These are phyloP conservation scores for Poeciliopsis presidionis DNA, from an alignment of 2,797 vertebrate genomes.

Conservation along the genomic window DNA sequence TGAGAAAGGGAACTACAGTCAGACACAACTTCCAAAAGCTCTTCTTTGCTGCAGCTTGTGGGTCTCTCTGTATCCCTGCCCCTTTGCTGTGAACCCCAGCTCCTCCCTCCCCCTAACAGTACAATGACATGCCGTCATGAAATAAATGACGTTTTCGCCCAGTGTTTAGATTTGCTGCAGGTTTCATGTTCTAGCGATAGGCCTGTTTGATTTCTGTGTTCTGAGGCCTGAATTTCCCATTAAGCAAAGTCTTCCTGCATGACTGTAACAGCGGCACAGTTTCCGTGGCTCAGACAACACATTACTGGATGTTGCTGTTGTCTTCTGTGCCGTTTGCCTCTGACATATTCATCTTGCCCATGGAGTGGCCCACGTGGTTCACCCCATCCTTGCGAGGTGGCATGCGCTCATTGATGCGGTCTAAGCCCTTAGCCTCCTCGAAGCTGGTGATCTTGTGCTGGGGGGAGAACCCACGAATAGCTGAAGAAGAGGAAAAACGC, in stretches of 20 bases:
- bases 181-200: slow-evolving; percentile 76
- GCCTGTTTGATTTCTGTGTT: slow-evolving; percentile 76
- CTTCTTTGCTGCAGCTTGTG: slow-evolving; percentile 58
- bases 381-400: slow-evolving; percentile 84
- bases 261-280: slow-evolving; percentile 59
- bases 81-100: slow-evolving; percentile 48
- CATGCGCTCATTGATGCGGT: slow-evolving; percentile 88
- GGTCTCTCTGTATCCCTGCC: slow-evolving; percentile 49
- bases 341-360: slow-evolving; percentile 87
- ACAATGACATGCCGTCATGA: slow-evolving; percentile 72
- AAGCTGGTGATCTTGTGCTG: slow-evolving; percentile 88
- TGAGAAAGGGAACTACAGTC: slow-evolving; percentile 69
- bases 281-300: slow-evolving; percentile 58
- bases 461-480: slow-evolving; percentile 85
- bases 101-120: slow-evolving; percentile 56
- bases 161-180: slow-evolving; percentile 76
- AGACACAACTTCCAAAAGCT: slow-evolving; percentile 59
- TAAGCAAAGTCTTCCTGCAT: slow-evolving; percentile 79
- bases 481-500: slow-evolving; percentile 62
- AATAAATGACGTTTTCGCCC: slow-evolving; percentile 71
- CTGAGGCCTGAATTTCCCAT: slow-evolving; percentile 79
- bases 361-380: slow-evolving; percentile 84
- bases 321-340: slow-evolving; percentile 87
- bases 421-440: slow-evolving; percentile 84
- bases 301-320: slow-evolving; percentile 87